Evolutionary conservation across 2,797 vertebrate species (phyloP).

Genomic region (Xiphorhynchus erythropygius): DNA sequence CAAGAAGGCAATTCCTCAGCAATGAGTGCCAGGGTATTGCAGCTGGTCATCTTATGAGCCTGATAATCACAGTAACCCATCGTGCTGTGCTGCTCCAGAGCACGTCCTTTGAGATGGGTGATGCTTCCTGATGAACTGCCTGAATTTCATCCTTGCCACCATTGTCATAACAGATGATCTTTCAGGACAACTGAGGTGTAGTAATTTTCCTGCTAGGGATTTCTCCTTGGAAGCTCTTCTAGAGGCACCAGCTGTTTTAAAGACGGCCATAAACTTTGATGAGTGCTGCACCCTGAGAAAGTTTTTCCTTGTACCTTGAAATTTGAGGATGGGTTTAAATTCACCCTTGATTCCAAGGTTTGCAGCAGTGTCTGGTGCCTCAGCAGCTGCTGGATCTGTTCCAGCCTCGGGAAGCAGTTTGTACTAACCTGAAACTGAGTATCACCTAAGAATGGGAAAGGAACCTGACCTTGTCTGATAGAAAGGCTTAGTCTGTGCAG

Average conservation of each 20-base stretch:
- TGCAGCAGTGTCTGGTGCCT: background rate
- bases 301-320: background rate
- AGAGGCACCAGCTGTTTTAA: background rate
- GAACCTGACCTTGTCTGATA: background rate
- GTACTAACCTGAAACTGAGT: background rate
- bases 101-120: background rate
- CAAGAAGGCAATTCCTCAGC: background rate
- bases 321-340: background rate
- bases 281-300: background rate
- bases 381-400: background rate
- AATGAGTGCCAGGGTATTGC: background rate
- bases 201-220: background rate
- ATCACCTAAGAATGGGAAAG: background rate
- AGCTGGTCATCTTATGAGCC: background rate
- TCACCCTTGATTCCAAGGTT: background rate
- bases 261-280: background rate
- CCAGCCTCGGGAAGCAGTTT: background rate
- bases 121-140: background rate
- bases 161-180: accelerated
- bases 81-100: background rate
- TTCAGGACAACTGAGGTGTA: background rate
- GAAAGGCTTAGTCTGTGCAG: background rate
- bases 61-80: background rate
- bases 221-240: background rate
- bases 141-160: background rate